Conservation (phyloP, 2,113 vertebrate genomes). For the Aythya baeri region DNA sequence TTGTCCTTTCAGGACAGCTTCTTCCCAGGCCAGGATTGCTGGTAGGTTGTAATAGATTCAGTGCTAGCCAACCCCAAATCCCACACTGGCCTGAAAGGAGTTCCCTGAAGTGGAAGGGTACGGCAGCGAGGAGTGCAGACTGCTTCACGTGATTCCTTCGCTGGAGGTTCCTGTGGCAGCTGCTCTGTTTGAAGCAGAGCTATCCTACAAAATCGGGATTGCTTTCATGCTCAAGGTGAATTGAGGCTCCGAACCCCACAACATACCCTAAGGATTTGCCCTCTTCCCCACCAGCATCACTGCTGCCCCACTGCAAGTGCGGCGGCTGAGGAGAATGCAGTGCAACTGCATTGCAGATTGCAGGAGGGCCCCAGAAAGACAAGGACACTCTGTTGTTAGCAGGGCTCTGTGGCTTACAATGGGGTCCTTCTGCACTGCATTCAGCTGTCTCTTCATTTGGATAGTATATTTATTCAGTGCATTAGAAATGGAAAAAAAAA, state of each 20-base stretch:
- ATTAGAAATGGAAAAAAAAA: not conserved
- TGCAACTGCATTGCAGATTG: not conserved
- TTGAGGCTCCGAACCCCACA: not conserved
- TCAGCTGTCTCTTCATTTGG: constrained; percentile 9
- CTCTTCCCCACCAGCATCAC: not conserved
- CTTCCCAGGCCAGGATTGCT: not conserved
- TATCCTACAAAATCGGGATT: not conserved
- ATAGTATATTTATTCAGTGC: not conserved
- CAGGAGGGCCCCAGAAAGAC: not conserved
- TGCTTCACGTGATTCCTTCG: not conserved
- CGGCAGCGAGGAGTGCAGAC: not conserved
- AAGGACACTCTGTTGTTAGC: not conserved
- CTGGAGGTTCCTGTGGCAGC: not conserved
- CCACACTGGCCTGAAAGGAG: not conserved
- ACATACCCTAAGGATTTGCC: not conserved
- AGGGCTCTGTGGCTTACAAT: not conserved
- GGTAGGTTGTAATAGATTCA: not conserved
- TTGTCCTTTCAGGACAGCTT: not conserved
- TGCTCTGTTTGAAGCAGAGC: not conserved
- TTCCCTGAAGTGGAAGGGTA: not conserved
- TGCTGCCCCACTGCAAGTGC: not conserved
- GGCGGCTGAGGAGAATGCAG: not conserved
- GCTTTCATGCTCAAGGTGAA: not conserved
- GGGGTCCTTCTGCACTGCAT: not conserved
- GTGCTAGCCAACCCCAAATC: not conserved